phyloP scores from a whole-genome alignment of 2,888 invertebrate genomes.

The Thyatira batis region DNA sequence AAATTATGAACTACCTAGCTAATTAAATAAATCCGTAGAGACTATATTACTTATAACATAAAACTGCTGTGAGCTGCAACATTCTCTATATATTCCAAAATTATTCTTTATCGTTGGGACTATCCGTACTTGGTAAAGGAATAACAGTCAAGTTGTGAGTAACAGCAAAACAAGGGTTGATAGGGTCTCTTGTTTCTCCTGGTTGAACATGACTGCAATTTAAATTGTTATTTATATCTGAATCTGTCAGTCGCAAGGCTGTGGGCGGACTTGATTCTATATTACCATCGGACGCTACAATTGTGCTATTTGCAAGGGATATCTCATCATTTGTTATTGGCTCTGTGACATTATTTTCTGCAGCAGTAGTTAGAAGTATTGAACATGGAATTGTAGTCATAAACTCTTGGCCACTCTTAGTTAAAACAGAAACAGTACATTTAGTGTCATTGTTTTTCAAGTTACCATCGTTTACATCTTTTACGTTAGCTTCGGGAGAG shows the following conservation, averaged over 20 bases:
- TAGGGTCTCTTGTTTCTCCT: conserved; percentile 64
- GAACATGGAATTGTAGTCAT: conserved; percentile 78
- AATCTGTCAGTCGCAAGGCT: conserved; percentile 42
- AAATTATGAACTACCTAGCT: no score
- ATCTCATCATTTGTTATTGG: conserved; percentile 39
- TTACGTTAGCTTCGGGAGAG: conserved; percentile 70
- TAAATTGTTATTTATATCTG: conserved; percentile 26
- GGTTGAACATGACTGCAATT: conserved; percentile 53
- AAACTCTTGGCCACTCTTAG: conserved; percentile 66
- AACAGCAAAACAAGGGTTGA: conserved; percentile 69
- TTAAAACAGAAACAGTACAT: conserved; percentile 71
- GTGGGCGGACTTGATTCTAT: conserved; percentile 39
- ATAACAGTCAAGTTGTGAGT: conserved; percentile 67
- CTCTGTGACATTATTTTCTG: conserved; percentile 77
- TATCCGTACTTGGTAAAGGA: conserved; percentile 46
- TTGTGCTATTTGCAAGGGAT: conserved; percentile 31
- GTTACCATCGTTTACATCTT: conserved; percentile 48
- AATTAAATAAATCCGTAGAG: conserved; percentile 1
- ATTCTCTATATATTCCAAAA: neutral
- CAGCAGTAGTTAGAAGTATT: conserved; percentile 67
- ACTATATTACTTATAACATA: no score
- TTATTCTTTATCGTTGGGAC: conserved; percentile 16
- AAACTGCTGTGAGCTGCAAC: no score
- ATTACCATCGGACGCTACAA: conserved; percentile 18
- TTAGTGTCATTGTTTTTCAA: conserved; percentile 63